A percentile compares a stretch with the other conserved stretches of the same genome.
Conservation (phyloP, 2,797 vertebrate genomes). For the Pampus argenteus region DNA sequence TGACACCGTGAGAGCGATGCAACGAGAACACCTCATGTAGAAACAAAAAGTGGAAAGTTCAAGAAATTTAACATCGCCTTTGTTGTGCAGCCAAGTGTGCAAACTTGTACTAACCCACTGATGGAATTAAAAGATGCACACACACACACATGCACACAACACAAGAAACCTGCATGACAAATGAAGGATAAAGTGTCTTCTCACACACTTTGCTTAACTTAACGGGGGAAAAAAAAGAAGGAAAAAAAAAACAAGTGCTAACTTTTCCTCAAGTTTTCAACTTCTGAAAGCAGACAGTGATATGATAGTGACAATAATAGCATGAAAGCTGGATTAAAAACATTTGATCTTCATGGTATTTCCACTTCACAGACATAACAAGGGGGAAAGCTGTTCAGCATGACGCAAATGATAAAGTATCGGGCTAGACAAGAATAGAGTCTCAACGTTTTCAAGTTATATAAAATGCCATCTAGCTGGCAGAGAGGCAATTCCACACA, state of each 20-base stretch:
- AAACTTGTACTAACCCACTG: conserved; percentile 36
- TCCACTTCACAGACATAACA: conserved; percentile 18
- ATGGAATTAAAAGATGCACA: conserved; percentile 55
- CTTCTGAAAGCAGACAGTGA: conserved; percentile 9
- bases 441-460: conserved; percentile 17
- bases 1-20: background rate
- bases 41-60: conserved; percentile 43
- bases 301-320: conserved; percentile 34
- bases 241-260: conserved; percentile 40
- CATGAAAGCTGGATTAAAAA: conserved; percentile 36
- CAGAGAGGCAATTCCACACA: too few relatives aligned
- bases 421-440: conserved; percentile 4
- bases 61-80: conserved; percentile 42
- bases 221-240: too few relatives aligned
- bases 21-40: conserved; percentile 26
- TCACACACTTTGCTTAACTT: conserved; percentile 24
- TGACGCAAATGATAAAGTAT: conserved; percentile 23
- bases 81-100: conserved; percentile 53
- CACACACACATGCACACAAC: conserved; percentile 10
- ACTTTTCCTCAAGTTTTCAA: conserved; percentile 53
- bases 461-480: conserved; percentile 17
- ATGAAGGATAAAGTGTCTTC: conserved; percentile 23
- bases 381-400: conserved; percentile 26
- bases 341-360: conserved; percentile 43
- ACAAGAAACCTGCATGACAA: conserved; percentile 54